Evolutionary conservation across 2,888 invertebrate species (phyloP).

Genomic region (Carcina quercana): DNA sequence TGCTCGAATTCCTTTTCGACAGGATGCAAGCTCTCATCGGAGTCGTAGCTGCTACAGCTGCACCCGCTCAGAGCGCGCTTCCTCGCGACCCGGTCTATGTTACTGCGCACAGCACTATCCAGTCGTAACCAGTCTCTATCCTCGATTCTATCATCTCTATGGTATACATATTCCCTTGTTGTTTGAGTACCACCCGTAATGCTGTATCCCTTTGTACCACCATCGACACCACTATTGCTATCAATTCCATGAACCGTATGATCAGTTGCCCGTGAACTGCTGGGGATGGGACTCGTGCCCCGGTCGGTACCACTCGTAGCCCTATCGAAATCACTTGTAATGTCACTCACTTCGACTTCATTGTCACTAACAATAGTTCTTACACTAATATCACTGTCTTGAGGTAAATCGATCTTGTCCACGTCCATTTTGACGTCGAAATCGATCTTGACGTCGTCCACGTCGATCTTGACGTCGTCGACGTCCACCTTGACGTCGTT

Average conservation of each 20-base stretch:
- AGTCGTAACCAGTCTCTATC: too few species aligned
- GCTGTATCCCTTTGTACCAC: too few species aligned
- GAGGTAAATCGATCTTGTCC: conserved; percentile 26
- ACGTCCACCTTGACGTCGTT: conserved; percentile 16
- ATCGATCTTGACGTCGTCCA: too few species aligned
- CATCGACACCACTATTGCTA: too few species aligned
- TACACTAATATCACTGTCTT: conserved; percentile 49
- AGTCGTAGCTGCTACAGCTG: conserved; percentile 54
- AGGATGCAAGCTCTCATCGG: conserved; percentile 54
- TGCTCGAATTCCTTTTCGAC: conserved; percentile 59
- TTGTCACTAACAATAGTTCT: conserved; percentile 28
- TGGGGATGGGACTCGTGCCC: too few species aligned
- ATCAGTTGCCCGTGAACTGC: too few species aligned
- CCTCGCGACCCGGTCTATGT: conserved; percentile 34
- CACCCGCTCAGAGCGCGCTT: conserved; percentile 50
- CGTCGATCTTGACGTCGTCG: conserved; percentile 23
- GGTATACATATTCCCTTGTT: too few species aligned
- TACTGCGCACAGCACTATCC: conserved; percentile 36
- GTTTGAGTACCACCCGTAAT: too few species aligned
- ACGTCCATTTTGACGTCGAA: conserved; percentile 12
- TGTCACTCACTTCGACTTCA: too few species aligned
- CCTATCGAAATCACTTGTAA: too few species aligned
- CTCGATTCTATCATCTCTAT: background rate
- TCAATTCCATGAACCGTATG: too few species aligned
- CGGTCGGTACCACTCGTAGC: background rate